These are phyloP conservation scores for Saxicola maurus DNA, from an alignment of 2,797 vertebrate species.

Conservation along the genomic window DNA sequence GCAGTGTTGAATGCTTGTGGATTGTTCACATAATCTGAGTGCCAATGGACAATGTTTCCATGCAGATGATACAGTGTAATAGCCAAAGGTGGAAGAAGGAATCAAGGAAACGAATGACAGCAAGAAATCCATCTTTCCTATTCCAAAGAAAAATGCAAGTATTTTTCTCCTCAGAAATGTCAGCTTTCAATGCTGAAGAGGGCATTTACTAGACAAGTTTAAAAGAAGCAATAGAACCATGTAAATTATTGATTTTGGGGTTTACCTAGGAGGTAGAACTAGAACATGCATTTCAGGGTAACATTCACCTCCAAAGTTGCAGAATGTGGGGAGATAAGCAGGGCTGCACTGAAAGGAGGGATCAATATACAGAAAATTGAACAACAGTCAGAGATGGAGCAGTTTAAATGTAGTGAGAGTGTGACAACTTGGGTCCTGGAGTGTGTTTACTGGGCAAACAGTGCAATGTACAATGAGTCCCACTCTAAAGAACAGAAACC, in stretches of 20 bases:
- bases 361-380: neutral
- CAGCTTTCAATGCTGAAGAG: neutral
- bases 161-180: neutral
- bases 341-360: neutral
- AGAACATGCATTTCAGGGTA: neutral
- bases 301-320: neutral
- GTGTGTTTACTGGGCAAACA: neutral
- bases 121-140: neutral
- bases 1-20: rapidly evolving
- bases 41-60: neutral
- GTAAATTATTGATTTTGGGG: neutral
- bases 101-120: neutral
- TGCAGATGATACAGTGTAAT: neutral
- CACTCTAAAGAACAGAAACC: neutral
- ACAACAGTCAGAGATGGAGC: neutral
- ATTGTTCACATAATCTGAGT: rapidly evolving
- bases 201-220: neutral
- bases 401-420: rapidly evolving
- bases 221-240: neutral
- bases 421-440: neutral
- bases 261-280: neutral
- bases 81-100: neutral
- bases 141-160: neutral
- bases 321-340: neutral
- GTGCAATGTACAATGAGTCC: neutral